A percentile compares a stretch with the other conserved stretches of the same genome.
phyloP scores from a whole-genome alignment of 2,888 invertebrate species.

The Ophion ventricosus region DNA sequence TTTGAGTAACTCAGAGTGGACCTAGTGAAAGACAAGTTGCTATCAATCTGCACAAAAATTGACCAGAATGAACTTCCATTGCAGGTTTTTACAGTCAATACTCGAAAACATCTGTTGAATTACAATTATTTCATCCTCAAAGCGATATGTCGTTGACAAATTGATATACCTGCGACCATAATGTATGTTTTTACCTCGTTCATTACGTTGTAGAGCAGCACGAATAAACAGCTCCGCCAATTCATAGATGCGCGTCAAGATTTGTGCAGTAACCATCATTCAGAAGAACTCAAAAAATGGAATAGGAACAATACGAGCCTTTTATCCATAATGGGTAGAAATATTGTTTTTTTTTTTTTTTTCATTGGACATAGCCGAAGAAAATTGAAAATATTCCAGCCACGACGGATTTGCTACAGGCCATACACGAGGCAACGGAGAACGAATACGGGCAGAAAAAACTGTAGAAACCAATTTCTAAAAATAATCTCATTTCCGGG shows the following conservation, averaged over 20 bases:
- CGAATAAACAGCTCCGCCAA: not conserved
- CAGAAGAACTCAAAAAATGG: conserved; percentile 18
- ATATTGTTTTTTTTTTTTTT: not conserved
- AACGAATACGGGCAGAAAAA: conserved; percentile 7
- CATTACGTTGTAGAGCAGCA: not conserved
- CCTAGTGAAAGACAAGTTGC: too few species aligned
- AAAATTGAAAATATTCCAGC: not conserved
- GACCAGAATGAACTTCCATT: too few species aligned
- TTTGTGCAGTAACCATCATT: not conserved
- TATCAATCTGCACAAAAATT: too few species aligned
- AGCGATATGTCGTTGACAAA: not conserved
- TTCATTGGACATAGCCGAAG: not conserved
- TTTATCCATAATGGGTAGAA: not conserved
- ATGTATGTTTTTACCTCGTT: not conserved
- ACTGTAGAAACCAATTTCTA: not conserved
- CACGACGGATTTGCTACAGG: not conserved
- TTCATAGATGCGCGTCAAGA: not conserved
- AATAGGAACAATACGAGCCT: conserved; percentile 14
- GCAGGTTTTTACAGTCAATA: too few species aligned
- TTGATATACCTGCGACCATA: not conserved
- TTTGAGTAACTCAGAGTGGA: too few species aligned
- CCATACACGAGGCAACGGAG: not conserved
- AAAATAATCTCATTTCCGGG: not conserved
- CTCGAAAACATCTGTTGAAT: not conserved
- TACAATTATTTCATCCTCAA: not conserved